Percentiles rank a stretch among this genome's conserved stretches.
These are phyloP conservation scores for Polyommatus iphigenia DNA, from an alignment of 2,888 invertebrate genomes.

Conservation along the genomic window DNA sequence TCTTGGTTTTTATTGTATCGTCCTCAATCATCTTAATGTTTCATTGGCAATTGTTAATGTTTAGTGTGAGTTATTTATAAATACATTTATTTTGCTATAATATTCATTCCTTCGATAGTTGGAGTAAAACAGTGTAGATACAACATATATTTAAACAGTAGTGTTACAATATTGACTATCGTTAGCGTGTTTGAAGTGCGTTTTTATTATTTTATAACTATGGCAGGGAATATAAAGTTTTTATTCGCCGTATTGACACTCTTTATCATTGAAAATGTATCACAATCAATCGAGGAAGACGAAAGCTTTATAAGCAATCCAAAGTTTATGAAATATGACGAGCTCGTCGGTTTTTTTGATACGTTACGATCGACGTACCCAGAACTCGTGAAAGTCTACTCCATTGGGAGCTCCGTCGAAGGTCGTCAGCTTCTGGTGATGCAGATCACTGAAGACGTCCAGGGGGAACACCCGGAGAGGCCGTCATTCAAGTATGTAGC, in stretches of 20 bases:
- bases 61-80: neutral
- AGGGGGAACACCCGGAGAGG: conserved; percentile 77
- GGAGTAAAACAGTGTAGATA: neutral
- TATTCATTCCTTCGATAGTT: neutral
- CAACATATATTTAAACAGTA: neutral
- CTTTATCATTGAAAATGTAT: conserved; percentile 57
- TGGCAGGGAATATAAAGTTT: conserved; percentile 43
- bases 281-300: conserved; percentile 59
- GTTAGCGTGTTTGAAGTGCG: neutral
- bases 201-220: neutral
- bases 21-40: neutral
- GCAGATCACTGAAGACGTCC: conserved; percentile 88
- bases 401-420: conserved; percentile 91
- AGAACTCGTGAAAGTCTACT: conserved; percentile 84
- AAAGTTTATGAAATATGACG: conserved; percentile 85
- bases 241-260: conserved; percentile 60
- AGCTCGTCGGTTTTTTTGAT: conserved; percentile 83
- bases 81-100: neutral
- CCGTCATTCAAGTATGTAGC: conserved; percentile 97
- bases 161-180: neutral
- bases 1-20: neutral
- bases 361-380: conserved; percentile 84
- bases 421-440: conserved; percentile 90
- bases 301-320: conserved; percentile 81
- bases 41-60: neutral